Percentiles rank a stretch among this genome's conserved stretches.
These are phyloP conservation scores for Palythoa heliodiscus DNA, from an alignment of 92 coral and sea anemone species.

Conservation along the genomic window DNA sequence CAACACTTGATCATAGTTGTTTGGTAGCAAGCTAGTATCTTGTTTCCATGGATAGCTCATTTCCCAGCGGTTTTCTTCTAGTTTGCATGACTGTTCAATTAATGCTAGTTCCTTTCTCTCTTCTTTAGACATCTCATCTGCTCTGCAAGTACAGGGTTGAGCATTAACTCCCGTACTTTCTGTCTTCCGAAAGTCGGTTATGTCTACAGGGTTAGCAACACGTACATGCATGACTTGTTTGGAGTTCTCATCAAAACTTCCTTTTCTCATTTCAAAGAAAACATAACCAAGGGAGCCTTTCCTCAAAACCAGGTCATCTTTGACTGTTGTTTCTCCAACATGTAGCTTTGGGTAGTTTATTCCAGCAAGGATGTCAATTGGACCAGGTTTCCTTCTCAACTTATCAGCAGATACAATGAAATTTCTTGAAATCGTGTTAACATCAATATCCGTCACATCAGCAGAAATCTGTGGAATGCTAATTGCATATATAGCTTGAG, in stretches of 20 bases:
- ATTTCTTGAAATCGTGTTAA: conserved; percentile 29
- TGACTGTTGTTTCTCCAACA: too few relatives aligned
- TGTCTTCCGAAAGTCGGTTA: conserved; percentile 55
- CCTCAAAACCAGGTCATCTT: conserved; percentile 50
- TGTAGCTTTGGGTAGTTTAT: too few relatives aligned
- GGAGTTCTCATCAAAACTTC: too few relatives aligned
- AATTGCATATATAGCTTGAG: conserved; percentile 55
- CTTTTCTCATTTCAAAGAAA: conserved; percentile 41
- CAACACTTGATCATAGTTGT: conserved; percentile 56
- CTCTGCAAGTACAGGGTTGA: too few relatives aligned
- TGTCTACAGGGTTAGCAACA: too few relatives aligned
- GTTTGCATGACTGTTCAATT: conserved; percentile 55
- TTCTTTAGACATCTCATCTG: too few relatives aligned
- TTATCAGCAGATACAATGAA: conserved; percentile 33
- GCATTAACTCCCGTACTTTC: conserved; percentile 64
- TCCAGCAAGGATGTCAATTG: conserved; percentile 61
- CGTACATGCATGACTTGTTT: too few relatives aligned
- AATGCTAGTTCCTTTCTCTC: too few relatives aligned
- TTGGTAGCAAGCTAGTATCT: conserved; percentile 43
- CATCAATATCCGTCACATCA: conserved; percentile 37
- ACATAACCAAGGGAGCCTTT: conserved; percentile 73
- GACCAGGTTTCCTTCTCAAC: conserved; percentile 53
- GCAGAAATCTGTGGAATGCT: conserved; percentile 66
- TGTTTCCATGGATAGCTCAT: conserved; percentile 63
- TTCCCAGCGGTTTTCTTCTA: conserved; percentile 46